Base-by-base conservation (phyloP, 2,888 invertebrate species). In the Oligia latruncula region DNA sequence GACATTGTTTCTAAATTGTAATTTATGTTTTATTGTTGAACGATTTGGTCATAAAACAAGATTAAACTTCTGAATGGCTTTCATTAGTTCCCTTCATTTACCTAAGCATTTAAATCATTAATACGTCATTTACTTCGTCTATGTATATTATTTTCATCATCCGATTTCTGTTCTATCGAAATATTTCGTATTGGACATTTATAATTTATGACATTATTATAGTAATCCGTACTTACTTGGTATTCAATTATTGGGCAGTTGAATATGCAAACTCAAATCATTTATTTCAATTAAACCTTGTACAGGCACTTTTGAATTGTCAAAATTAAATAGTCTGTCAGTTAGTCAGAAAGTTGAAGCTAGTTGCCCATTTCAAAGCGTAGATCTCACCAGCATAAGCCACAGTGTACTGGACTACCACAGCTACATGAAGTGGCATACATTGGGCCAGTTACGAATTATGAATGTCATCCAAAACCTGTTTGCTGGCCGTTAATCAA, bases 1-100 rank as follows among this genome's bases (percentile, higher is more conserved):
- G 68, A 66, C 5, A 13, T 66, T 62, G 23, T 17, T 64, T 17
- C 35, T 13, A 73, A 60, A 60, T 77, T 86, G 65, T 40, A 35
- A 71, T 52, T 64, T 20, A 64, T 64, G 65, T 85, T 87, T 84
- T 70, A 66, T 71, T 77, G 13, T 20, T 46, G 17, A 43, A 23
- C 8, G 43, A 13, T 40, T 79, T 52, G 43, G 11, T 62, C 9
- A 23, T 60, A 62, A 64, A 62, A 65, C 46, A 55, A n/a, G 20
- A 67, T 71, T 20, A 13, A 72, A 13, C 15, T 66, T 46, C 4
- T 4, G 5, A 62, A 43, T 49, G 40, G 2, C 3, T 80, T 60
- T 70, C 4, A 70, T 74, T 72, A 4, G 8, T 70, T 43, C 5
- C 46, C 1, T 71, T 49, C 1, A 43, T 64, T 58, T 35, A 20